Evolutionary conservation across 92 coral and sea anemone genomes (phyloP), one percentile per base, ranked within the genome.

Genomic region (Palythoa grandis): DNA sequence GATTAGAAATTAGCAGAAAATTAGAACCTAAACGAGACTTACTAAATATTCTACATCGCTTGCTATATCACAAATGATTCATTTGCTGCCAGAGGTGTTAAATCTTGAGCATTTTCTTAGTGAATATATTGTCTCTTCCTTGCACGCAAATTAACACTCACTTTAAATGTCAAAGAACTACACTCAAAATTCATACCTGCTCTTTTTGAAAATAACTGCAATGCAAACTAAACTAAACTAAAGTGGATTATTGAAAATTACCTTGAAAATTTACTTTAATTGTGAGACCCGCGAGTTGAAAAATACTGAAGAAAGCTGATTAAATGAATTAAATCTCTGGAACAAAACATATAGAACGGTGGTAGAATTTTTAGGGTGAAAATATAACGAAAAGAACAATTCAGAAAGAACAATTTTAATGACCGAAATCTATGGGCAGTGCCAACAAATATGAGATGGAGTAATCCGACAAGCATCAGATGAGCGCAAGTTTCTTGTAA

Each of bases 1-100:
- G 85, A 43, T 80, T 54, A 74, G 60, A 66, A 80, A 80, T 80
- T 80, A 80, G 72, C 56, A 67, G 73, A 67, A 80, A 80, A 80
- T 80, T 80, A 66, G 43, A 80, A 52, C 47, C 85, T 63, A 80
- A 80, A 80, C 66, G 85, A 80, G 75, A 38, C 40, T 15, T 40
- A 7, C 72, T 17, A 65, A 80, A 66, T 66, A 74, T 74, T 37
- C 70, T 6, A 20, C 68, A 8, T 29, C 85, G 11, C 22, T 63
- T 20, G 61, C 69, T 63, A 23, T 63, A 19, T 20, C 25, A 10
- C 69, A 67, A 24, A 11, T 43, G 61, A 65, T 50, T 66, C 85
- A 63, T 43, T 67, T 29, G 40, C 60, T 43, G 14, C 50, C 16
- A 7, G 43, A 80, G 47, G 85, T 80, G 85, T 67, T 74, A 80